Base-by-base conservation (phyloP, 1,140 invertebrate genomes). In the Carcinoscorpius rotundicauda region DNA sequence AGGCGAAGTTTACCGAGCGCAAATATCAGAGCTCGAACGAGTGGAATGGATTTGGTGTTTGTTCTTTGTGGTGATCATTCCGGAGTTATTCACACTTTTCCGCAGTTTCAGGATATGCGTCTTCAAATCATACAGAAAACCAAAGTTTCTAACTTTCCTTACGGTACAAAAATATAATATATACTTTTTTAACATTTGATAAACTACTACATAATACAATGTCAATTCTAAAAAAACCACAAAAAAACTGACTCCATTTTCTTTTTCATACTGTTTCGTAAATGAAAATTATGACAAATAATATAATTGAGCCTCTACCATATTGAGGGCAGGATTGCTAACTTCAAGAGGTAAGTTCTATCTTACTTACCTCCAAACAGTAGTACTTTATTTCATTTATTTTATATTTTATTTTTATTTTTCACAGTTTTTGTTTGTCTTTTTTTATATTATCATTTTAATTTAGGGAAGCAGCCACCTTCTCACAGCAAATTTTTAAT, bases 1-100 rank as follows among this genome's bases (percentile, higher is more conserved):
- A 6, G 71, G 71, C 53, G 69, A 70, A 58, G 64, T 68, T n/a
- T 72, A 72, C 52, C 49, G 66, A 59, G 67, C 65, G 5, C 62
- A 53, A 52, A 59, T 70, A 6, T 11, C 62, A 3, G 85, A 89
- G 67, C 84, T 86, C 66, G 91, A 95, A 76, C 82, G 89, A 56
- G 86, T 94, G 61, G 88, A 87, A 6, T 96, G 91, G 91, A 91
- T 91, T 74, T 96, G 93, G 93, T 88, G 87, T 64, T 77, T 96
- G 9, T 79, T 94, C 56, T 86, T 92, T 68, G 88, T 86, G 1
- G 93, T 90, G 73, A 81, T 87, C 2, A 83, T 93, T 56, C 93
- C 93, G 0, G 92, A 96, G 78, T 78, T 95, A 50, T 91, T 92
- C 10, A 87, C 90, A 0, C 76, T 93, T 8, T 87, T 95, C 71